Base-by-base conservation (phyloP, 2,888 invertebrate genomes). In the Eristalis tenax region DNA sequence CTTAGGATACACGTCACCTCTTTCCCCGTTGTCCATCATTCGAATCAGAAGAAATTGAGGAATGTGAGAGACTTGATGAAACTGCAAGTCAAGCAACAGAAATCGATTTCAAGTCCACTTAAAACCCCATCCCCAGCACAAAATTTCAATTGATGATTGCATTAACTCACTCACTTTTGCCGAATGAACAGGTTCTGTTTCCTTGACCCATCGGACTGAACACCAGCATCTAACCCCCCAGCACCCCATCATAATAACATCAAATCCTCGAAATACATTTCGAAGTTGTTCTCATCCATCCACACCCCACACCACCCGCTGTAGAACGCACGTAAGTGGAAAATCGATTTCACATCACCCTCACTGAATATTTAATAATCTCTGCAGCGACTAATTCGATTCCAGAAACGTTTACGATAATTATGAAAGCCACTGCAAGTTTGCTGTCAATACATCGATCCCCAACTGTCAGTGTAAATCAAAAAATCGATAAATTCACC, bases 401-500 rank as follows among this genome's bases (percentile, higher is more conserved):
- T 26, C 18, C n/a, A 57, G 63, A 64, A 73, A 18, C 73, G 68
- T 43, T 50, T 73, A 8, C 35, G 68, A 68, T 68, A 80, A 50
- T 80, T 73, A 61, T 38, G 56, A 50, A 22, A 68, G 50, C 2
- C 50, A 18, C n/a, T 50, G 50, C 50, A 50, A n/a, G 43, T 50
- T 18, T 5, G 18, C 50, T 50, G 50, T 50, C 50, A 50, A 18
- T 50, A 50, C 18, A n/a, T 5, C 15, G 43, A 50, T 18, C 5
- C 50, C 18, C 43, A 43, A 13, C 56, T 50, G 1, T 6, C 57
- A 10, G 18, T n/a, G 13, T 11, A 57, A 80, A 80, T 80, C 66
- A 79, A 18, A 80, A 81, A 81, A 81, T 81, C 80, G 74, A 68
- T 81, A 74, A 35, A 28, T 8, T 8, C 59, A 50, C 32, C 22